phyloP scores from a whole-genome alignment of 2,797 vertebrate species.

The Falco novaeseelandiae region DNA sequence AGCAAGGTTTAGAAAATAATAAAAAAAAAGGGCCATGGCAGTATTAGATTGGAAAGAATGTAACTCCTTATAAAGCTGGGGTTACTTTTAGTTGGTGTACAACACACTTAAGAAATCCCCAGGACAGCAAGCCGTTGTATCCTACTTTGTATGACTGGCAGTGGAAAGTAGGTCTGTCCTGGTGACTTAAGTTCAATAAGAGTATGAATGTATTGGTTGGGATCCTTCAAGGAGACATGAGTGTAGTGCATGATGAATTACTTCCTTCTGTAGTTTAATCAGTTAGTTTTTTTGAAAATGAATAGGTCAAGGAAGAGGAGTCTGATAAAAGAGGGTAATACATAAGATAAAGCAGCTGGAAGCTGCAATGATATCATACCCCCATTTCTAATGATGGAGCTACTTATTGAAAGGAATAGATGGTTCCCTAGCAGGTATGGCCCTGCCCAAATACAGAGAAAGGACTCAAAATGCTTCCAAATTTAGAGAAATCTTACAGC shows the following conservation, averaged over 20 bases:
- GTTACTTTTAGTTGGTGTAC: neutral
- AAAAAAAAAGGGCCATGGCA: fast-evolving
- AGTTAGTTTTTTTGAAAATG: neutral
- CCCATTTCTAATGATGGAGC: neutral
- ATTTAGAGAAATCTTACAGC: neutral
- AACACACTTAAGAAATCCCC: neutral
- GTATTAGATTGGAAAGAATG: neutral
- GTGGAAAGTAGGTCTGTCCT: neutral
- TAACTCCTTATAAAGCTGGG: neutral
- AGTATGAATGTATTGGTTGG: neutral
- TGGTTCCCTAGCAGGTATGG: fast-evolving
- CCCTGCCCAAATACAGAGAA: neutral
- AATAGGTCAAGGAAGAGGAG: neutral
- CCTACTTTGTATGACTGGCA: neutral
- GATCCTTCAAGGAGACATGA: neutral
- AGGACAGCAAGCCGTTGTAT: neutral
- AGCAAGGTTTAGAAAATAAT: neutral
- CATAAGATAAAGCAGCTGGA: neutral
- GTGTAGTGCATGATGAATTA: neutral
- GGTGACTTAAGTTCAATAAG: neutral
- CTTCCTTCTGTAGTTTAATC: neutral
- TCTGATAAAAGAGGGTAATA: neutral
- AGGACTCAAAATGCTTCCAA: neutral
- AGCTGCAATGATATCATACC: neutral
- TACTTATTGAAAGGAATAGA: neutral